phyloP scores from a whole-genome alignment of 2,797 vertebrate species.

The Sebastes steindachneri region DNA sequence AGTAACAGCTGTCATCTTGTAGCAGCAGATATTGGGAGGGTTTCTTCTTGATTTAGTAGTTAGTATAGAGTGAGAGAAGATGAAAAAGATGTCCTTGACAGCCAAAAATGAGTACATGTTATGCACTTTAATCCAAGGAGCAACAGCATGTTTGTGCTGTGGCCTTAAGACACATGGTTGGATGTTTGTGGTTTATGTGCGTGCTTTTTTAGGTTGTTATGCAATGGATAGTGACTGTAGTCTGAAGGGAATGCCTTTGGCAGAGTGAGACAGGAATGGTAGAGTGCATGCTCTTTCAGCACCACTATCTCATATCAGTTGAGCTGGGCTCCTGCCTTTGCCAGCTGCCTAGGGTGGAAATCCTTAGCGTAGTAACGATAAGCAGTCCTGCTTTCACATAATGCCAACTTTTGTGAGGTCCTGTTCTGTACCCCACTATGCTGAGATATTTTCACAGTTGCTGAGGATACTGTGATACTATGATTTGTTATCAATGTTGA shows the following conservation, averaged over 20 bases:
- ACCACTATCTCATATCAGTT: conserved; percentile 42
- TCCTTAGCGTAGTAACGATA: conserved; percentile 7
- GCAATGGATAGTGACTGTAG: conserved; percentile 46
- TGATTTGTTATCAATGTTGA: conserved; percentile 1
- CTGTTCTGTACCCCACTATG: not conserved
- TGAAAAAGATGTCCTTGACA: not conserved
- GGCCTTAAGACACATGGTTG: conserved; percentile 30
- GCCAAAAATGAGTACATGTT: not conserved
- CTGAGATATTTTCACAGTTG: not conserved
- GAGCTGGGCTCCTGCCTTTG: conserved; percentile 5
- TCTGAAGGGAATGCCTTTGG: conserved; percentile 57
- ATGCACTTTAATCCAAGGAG: conserved; percentile 22
- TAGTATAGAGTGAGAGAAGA: not conserved
- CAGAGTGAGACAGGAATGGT: conserved; percentile 37
- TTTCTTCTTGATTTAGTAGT: conserved; percentile 2
- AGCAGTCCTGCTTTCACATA: not conserved
- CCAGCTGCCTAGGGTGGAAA: conserved; percentile 37
- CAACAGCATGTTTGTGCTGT: conserved; percentile 2
- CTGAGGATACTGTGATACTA: not conserved
- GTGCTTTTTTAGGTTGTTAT: conserved; percentile 43
- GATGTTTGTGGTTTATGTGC: conserved; percentile 31
- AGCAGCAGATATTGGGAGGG: not conserved
- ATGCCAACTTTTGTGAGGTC: not conserved
- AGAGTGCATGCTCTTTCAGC: conserved; percentile 35
- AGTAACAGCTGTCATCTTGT: not conserved